Base-by-base conservation (phyloP, 2,888 invertebrate species). In the Neria commutata region DNA sequence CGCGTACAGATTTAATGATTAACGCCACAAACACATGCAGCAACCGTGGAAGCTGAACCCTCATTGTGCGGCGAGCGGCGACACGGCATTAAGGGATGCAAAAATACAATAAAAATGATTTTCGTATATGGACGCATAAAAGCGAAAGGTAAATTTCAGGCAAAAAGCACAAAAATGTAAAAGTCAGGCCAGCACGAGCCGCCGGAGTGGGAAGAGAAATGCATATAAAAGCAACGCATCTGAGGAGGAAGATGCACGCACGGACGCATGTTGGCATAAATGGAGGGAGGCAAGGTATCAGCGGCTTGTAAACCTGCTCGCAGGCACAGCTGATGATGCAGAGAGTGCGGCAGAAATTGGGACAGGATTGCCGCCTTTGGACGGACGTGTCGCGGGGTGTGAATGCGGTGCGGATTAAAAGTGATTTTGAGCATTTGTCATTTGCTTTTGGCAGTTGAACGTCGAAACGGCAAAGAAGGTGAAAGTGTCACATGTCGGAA, bases 1-100 rank as follows among this genome's bases (percentile, higher is more conserved):
- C 58, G 54, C 62, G 71, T 64, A 58, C 67, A 73, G 74, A 73
- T 74, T 75, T 69, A 70, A 70, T 72, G 74, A 75, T 73, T 73
- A 72, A 34, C 46, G 45, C 47, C 37, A 37, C 53, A 60, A 25
- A 63, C 62, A 54, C 11, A 65, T 54, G 55, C 56, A 60, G 64
- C 37, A 37, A 5, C 37, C 37, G 4, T 6, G 11, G 14, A 37
- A 37, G n/a, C 37, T 14, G n/a, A 37, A 6, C 37, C 37, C n/a
- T 37, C 37, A 14, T n/a, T n/a, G n/a, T n/a, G n/a, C n/a, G n/a
- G n/a, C 14, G 29, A 34, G 64, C 60, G 58, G 67, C 66, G 19
- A 8, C 14, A 61, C 67, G n/a, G n/a, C n/a, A 62, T 64, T 57
- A 53, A 67, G 68, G 58, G 57, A 64, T 63, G 66, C 42, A 58